These are phyloP conservation scores for Mustelus asterias DNA, from an alignment of 2,113 vertebrate species.

Conservation along the genomic window DNA sequence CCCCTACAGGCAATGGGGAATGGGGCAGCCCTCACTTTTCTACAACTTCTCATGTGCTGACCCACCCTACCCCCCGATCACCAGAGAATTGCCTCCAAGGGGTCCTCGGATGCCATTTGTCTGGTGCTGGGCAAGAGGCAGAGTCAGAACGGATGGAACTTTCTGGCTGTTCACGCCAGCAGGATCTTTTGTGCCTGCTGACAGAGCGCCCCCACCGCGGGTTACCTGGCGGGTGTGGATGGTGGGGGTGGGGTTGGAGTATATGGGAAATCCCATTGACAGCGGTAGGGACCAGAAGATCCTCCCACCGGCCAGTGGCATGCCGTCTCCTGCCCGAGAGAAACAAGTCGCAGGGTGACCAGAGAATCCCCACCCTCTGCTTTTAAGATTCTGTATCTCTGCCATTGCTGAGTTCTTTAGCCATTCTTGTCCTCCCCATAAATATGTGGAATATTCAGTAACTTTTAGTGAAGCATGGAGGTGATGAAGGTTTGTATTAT, in stretches of 20 bases:
- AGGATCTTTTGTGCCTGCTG: no score
- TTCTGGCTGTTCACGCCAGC: no score
- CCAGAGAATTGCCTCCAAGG: neutral
- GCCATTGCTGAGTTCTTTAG: no score
- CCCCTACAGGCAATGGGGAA: neutral
- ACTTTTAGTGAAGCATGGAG: neutral
- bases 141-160: neutral
- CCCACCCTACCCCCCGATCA: no score
- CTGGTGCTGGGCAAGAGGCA: neutral
- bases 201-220: no score
- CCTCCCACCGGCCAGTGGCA: no score
- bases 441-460: neutral
- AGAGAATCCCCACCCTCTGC: neutral
- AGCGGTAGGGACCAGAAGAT: no score
- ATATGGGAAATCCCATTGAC: no score
- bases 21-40: neutral
- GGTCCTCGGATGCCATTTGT: neutral
- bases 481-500: neutral
- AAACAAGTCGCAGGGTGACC: no score
- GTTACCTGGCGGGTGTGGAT: no score
- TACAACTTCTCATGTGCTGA: neutral
- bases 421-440: neutral
- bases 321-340: no score
- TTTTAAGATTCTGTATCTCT: neutral
- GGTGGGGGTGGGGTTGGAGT: no score